Conservation (phyloP, 1,140 invertebrate genomes). For the Mamestra configurata region DNA sequence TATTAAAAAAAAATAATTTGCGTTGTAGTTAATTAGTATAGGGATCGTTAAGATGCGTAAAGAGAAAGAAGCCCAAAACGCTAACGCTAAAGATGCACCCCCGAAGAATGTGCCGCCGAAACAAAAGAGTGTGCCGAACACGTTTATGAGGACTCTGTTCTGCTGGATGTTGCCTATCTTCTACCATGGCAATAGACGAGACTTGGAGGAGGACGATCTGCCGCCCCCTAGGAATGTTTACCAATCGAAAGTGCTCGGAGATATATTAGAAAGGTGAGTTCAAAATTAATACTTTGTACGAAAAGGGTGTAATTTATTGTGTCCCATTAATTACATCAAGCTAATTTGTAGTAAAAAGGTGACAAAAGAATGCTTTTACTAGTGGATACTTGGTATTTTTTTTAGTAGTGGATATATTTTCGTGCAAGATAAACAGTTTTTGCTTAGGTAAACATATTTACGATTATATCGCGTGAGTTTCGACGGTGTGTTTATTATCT, state of each 20-base stretch:
- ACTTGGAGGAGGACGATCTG: constrained; percentile 91
- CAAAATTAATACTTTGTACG: not conserved
- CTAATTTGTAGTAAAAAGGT: too few species aligned
- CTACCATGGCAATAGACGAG: constrained; percentile 89
- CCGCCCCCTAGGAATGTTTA: constrained; percentile 89
- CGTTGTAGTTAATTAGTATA: not conserved
- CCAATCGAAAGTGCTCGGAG: constrained; percentile 88
- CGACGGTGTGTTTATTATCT: too few species aligned
- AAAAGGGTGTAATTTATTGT: not conserved
- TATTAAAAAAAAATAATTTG: not conserved
- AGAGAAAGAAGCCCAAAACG: constrained; percentile 54
- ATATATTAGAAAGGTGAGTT: constrained; percentile 89
- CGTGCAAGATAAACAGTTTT: too few species aligned
- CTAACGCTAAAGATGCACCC: constrained; percentile 13
- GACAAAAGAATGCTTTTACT: too few species aligned
- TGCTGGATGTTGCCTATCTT: constrained; percentile 91
- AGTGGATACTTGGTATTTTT: too few species aligned
- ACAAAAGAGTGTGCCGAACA: constrained; percentile 65
- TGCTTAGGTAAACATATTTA: too few species aligned
- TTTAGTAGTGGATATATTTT: too few species aligned
- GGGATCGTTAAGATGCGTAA: constrained; percentile 32
- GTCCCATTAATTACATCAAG: too few species aligned
- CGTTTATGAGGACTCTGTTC: constrained; percentile 75
- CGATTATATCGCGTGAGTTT: too few species aligned
- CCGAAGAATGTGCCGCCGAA: constrained; percentile 45